Evolutionary conservation across 2,797 vertebrate genomes (phyloP).

Genomic region (Chanos chanos): DNA sequence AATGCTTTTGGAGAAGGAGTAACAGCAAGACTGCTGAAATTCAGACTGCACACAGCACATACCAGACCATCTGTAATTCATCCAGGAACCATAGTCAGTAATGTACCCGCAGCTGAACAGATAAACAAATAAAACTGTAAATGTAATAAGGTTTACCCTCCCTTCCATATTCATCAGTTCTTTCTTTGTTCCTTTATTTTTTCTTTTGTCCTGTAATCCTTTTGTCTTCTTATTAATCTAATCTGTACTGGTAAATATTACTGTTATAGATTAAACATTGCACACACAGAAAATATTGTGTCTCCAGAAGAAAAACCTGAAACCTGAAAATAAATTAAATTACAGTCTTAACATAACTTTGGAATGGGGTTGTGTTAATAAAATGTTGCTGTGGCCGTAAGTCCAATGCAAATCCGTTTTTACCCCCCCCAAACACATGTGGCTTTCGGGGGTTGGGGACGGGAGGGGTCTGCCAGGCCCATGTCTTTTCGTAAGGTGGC

Average conservation of each 20-base stretch:
- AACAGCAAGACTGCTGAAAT: too few relatives aligned
- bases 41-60: too few relatives aligned
- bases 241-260: not conserved
- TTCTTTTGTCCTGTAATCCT: not conserved
- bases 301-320: not conserved
- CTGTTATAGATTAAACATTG: not conserved
- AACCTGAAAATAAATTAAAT: conserved; percentile 14
- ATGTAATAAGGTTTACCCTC: conserved; percentile 16
- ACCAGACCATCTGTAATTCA: too few relatives aligned
- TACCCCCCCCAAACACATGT: conserved; percentile 19
- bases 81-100: too few relatives aligned
- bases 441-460: not conserved
- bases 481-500: conserved; percentile 19
- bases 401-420: conserved; percentile 14
- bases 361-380: not conserved
- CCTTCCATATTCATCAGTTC: conserved; percentile 9
- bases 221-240: not conserved
- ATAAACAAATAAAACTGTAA: conserved; percentile 27
- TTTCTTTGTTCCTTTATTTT: not conserved
- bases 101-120: too few relatives aligned
- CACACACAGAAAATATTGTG: not conserved
- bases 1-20: too few relatives aligned
- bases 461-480: conserved; percentile 1
- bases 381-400: conserved; percentile 2
- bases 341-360: too few relatives aligned